These are phyloP conservation scores for Meiosimyza platycephala DNA, from an alignment of 2,888 invertebrate species.

Conservation along the genomic window DNA sequence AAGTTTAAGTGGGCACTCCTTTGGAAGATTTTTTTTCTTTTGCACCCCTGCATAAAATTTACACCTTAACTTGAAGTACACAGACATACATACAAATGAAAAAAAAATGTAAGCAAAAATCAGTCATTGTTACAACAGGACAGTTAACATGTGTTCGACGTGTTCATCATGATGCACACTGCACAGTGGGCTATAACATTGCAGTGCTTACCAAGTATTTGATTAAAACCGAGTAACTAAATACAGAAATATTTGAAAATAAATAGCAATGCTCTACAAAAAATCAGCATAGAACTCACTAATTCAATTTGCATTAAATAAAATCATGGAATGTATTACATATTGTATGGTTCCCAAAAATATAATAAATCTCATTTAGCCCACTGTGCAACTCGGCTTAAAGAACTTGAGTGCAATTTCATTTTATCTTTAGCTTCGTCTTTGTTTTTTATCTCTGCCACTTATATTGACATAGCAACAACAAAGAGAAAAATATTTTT, in stretches of 20 bases:
- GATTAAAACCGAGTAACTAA: no score
- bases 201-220: no score
- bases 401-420: constrained; percentile 29
- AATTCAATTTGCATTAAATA: no score
- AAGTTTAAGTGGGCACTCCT: constrained; percentile 15
- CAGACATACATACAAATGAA: no score
- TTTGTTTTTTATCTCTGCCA: constrained; percentile 13
- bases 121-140: constrained; percentile 22
- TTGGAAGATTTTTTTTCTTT: background rate
- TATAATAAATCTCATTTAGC: no score
- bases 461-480: background rate
- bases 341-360: no score
- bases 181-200: no score
- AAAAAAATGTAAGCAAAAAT: background rate
- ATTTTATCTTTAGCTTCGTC: constrained; percentile 12
- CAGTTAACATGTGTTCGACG: constrained; percentile 20
- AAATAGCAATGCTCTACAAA: no score
- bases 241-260: no score
- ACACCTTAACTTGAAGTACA: no score
- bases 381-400: background rate
- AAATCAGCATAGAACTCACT: no score
- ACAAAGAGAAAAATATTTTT: background rate
- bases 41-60: background rate
- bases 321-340: no score
- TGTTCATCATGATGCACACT: background rate